Percentiles rank a stretch among this genome's conserved stretches.
These are phyloP conservation scores for Anorthoa munda DNA, from an alignment of 2,888 invertebrate genomes.

Conservation along the genomic window DNA sequence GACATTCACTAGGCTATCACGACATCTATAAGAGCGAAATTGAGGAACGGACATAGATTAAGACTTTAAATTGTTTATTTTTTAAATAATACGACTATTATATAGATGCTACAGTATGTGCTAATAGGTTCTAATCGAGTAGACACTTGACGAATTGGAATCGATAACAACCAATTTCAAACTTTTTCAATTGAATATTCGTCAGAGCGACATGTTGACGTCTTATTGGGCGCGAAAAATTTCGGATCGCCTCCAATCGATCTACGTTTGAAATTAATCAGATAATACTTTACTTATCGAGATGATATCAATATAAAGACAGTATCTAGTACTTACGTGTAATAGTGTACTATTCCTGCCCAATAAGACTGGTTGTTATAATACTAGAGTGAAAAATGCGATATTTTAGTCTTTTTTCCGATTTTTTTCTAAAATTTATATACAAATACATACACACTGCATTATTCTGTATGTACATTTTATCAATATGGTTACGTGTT, in stretches of 20 bases:
- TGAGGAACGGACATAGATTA: constrained; percentile 90
- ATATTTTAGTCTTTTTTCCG: constrained; percentile 80
- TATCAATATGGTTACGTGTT: constrained; percentile 58
- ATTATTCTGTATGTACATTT: constrained; percentile 73
- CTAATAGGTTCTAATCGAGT: constrained; percentile 74
- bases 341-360: constrained; percentile 68
- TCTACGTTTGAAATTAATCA: constrained; percentile 53
- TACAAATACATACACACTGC: constrained; percentile 82
- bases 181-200: constrained; percentile 60
- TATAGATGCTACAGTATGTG: constrained; percentile 78
- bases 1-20: constrained; percentile 89
- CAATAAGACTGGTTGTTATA: constrained; percentile 71
- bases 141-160: constrained; percentile 67
- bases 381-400: constrained; percentile 67
- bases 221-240: constrained; percentile 66
- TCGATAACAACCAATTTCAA: constrained; percentile 60
- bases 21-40: constrained; percentile 90
- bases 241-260: constrained; percentile 53
- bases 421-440: constrained; percentile 79
- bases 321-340: constrained; percentile 55
- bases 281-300: constrained; percentile 52
- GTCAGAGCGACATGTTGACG: constrained; percentile 56
- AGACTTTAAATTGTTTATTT: constrained; percentile 83
- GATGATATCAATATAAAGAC: constrained; percentile 56
- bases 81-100: constrained; percentile 84